Evolutionary conservation across 2,797 vertebrate species (phyloP), one percentile per base, ranked within the genome.

Genomic region (Enoplosus armatus): DNA sequence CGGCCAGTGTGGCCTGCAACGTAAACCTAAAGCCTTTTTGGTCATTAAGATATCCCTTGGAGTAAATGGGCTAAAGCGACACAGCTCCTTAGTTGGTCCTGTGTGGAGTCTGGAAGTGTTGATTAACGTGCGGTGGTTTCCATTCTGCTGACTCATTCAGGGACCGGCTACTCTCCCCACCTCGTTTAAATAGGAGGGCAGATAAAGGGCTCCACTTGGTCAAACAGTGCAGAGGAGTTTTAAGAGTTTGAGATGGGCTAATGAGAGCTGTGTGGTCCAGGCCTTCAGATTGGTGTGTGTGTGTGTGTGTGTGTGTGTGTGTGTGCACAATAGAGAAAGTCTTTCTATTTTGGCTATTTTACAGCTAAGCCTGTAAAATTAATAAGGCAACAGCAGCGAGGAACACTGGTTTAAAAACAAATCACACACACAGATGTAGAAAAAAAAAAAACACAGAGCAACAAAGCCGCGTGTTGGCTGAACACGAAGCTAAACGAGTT

Each of bases 71-170:
- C 82, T 80, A 89, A 86, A 85, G 77, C 64, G 56, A 80, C 80
- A 54, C 54, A 18, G 82, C 86, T 83, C 54, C 88, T 87, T 72
- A 37, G 87, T 82, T 83, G 82, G 77, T 91, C 82, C 80, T 80
- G 75, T 82, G 69, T 69, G 77, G 71, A 79, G 77, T 87, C 90
- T 55, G 69, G 79, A 63, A 79, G 77, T 41, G 71, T 88, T 93
- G 92, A 92, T 93, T 93, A 93, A 93, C 78, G 63, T 45, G 75
- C 58, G 11, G 77, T 20, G 62, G 77, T 85, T 90, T 89, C 79
- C 72, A 80, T 91, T 91, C 85, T 92, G 93, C 93, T 94, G 93
- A 94, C 90, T 91, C 84, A 89, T 88, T 85, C 67, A 66, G 92
- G 90, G 91, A 92, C 77, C 48, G 0, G 71, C 74, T 77, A 56